Evolutionary conservation across 2,113 vertebrate species (phyloP).

Genomic region (Spilogale gracilis): DNA sequence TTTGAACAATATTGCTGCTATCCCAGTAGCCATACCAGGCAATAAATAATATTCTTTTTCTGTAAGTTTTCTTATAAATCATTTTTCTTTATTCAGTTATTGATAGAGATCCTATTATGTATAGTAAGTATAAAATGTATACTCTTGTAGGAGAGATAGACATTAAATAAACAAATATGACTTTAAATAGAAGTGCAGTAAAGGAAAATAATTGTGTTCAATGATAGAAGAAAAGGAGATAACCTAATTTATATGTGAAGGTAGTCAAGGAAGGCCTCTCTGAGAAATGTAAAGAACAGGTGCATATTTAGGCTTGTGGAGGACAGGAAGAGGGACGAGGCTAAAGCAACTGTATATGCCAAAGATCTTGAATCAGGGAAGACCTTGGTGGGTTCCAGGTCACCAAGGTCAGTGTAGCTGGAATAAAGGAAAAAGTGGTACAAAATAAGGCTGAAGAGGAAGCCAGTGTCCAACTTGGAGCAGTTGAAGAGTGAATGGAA

Average conservation of each 20-base stretch:
- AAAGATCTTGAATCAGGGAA: background rate
- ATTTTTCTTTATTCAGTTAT: slow-evolving; percentile 23
- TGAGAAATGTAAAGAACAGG: background rate
- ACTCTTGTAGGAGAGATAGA: background rate
- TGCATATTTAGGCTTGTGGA: background rate
- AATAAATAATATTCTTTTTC: background rate
- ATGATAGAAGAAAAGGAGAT: background rate
- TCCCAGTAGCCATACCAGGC: background rate
- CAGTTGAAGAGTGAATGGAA: background rate
- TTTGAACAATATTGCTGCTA: background rate
- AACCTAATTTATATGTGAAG: background rate
- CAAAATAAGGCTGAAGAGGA: background rate
- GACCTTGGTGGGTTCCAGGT: background rate
- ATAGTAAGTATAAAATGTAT: background rate
- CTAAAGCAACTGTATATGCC: background rate
- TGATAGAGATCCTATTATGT: background rate
- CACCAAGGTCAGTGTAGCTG: background rate
- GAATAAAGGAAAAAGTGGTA: background rate
- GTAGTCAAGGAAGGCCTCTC: background rate
- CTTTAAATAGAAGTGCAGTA: background rate
- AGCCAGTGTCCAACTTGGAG: background rate
- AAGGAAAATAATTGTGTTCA: background rate
- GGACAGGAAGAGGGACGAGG: background rate
- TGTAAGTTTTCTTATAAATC: slow-evolving; percentile 41
- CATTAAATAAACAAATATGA: slow-evolving; percentile 9